phyloP scores from a whole-genome alignment of 2,888 invertebrate genomes.

The Spilarctia lutea region DNA sequence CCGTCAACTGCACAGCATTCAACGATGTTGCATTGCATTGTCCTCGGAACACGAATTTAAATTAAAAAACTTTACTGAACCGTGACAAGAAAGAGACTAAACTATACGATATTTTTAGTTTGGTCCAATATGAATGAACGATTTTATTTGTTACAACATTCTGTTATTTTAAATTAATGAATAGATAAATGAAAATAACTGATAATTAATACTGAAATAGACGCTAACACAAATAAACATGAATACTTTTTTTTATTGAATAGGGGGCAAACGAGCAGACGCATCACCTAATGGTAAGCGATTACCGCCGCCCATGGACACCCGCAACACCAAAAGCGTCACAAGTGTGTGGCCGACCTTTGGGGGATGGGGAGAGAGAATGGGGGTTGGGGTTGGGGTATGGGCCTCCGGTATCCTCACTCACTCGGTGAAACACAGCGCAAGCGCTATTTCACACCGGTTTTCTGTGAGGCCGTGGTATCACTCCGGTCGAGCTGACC shows the following conservation, averaged over 20 bases:
- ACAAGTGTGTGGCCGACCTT: too few relatives aligned
- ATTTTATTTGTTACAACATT: conserved; percentile 45
- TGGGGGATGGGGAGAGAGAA: too few relatives aligned
- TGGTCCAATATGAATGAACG: conserved; percentile 27
- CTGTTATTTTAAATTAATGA: conserved; percentile 41
- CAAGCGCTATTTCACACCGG: too few relatives aligned
- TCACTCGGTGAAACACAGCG: too few relatives aligned
- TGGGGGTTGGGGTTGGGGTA: too few relatives aligned
- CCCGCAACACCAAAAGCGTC: too few relatives aligned
- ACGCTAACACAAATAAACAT: conserved; percentile 14
- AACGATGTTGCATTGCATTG: conserved; percentile 50
- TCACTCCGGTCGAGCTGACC: too few relatives aligned
- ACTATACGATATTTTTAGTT: conserved; percentile 43
- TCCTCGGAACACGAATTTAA: conserved; percentile 56
- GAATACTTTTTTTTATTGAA: conserved; percentile 19
- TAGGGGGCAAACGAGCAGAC: too few relatives aligned
- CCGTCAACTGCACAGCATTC: conserved; percentile 37
- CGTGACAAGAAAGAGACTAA: conserved; percentile 56
- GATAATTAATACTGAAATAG: conserved; percentile 16
- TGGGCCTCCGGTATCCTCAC: too few relatives aligned
- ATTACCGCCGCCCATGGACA: too few relatives aligned
- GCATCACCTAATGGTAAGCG: too few relatives aligned
- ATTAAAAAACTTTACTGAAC: conserved; percentile 63
- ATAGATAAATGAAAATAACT: conserved; percentile 31
- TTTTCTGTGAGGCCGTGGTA: too few relatives aligned